Evolutionary conservation across 2,888 invertebrate species (phyloP), one percentile per base, ranked within the genome.

Genomic region (Lymantria dispar): DNA sequence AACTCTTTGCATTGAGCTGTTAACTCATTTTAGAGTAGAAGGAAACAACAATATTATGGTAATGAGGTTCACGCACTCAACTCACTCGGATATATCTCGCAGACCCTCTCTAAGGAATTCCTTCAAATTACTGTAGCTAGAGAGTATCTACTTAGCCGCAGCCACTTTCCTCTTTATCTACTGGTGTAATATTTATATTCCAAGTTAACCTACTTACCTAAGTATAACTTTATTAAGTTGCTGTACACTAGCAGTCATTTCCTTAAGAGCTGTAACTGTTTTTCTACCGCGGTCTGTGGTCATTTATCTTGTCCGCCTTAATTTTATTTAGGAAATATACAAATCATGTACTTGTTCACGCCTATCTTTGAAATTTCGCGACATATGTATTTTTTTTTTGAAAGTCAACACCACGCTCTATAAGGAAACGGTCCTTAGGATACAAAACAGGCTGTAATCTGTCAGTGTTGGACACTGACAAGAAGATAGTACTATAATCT

Each of bases 61-160:
- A 57, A 65, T 65, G 56, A 58, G 54, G 47, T 54, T 47, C 58
- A 58, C 58, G 56, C 58, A 64, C 61, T 66, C 56, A 46, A 46
- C 53, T 36, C 36, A 8, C 10, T 38, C 54, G 58, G 56, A 62
- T 55, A 60, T 60, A 59, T 59, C 50, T 51, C 60, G 36, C 33
- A 39, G 48, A 58, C 45, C 43, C 50, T 55, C 67, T 67, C 67
- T 45, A 49, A 64, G 64, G 67, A 64, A 62, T 64, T 55, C 57
- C 45, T 53, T 49, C 52, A 58, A 67, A 67, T 62, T 58, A 66
- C 59, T 60, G 58, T 60, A 66, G 57, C 46, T 49, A 54, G 60
- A 51, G 51, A 50, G 58, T 53, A 59, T 52, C 51, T 56, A 62
- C 58, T 60, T 52, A 68, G 53, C 52, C 46, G 38, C 30, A 50